Evolutionary conservation across 2,888 invertebrate species (phyloP).

Genomic region (Thereva nobilitata): DNA sequence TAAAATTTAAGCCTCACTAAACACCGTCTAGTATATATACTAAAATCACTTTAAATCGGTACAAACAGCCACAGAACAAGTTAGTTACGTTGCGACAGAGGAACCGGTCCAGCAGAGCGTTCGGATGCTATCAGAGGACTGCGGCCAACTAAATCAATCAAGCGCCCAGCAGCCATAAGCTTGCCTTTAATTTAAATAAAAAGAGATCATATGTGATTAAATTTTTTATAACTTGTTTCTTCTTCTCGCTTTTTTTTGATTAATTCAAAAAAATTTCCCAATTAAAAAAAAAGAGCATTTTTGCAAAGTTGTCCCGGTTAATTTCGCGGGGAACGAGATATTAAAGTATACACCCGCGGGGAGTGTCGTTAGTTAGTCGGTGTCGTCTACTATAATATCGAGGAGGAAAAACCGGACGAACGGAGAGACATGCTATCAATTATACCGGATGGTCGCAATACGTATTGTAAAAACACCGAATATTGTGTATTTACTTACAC

Average conservation of each 20-base stretch:
- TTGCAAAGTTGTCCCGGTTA: too few relatives aligned
- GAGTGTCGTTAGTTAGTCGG: too few relatives aligned
- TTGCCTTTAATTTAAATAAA: conserved; percentile 27
- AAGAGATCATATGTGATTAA: conserved; percentile 22
- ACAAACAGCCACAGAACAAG: too few relatives aligned
- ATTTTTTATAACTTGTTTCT: conserved; percentile 3
- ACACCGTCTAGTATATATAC: too few relatives aligned
- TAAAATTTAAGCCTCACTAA: too few relatives aligned
- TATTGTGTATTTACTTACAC: neutral
- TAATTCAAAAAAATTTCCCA: too few relatives aligned
- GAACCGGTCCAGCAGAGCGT: conserved; percentile 15
- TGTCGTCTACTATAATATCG: too few relatives aligned
- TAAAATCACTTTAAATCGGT: too few relatives aligned
- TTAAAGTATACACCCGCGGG: too few relatives aligned
- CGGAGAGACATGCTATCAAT: conserved; percentile 41
- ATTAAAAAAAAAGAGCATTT: too few relatives aligned
- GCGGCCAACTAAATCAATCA: conserved; percentile 28
- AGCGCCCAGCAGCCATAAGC: conserved; percentile 13
- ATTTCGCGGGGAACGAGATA: too few relatives aligned
- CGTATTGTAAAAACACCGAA: conserved; percentile 28
- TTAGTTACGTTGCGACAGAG: neutral
- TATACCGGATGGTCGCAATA: conserved; percentile 44
- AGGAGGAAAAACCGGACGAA: too few relatives aligned
- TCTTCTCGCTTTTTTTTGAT: neutral
- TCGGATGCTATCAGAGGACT: conserved; percentile 30